Percentiles rank a stretch among this genome's conserved stretches.
Conservation (phyloP, 2,888 invertebrate genomes). For the Corbicula japonica region DNA sequence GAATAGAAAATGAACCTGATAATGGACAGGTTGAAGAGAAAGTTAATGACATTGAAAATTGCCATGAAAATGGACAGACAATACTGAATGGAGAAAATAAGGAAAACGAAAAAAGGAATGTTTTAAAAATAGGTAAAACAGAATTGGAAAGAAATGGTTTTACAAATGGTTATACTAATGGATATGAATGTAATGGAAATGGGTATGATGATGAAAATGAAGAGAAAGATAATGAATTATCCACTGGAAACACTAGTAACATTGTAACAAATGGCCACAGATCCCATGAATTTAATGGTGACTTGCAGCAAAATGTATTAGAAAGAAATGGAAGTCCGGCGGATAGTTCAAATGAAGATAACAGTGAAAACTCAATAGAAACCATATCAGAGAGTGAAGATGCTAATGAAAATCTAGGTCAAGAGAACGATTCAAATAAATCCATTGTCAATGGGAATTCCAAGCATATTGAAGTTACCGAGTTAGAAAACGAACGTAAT, state of each 20-base stretch:
- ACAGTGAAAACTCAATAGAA: constrained; percentile 61
- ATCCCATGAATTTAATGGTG: constrained; percentile 42
- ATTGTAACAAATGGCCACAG: constrained; percentile 32
- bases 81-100: constrained; percentile 14
- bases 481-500: constrained; percentile 4
- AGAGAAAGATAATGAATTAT: constrained; percentile 21
- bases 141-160: too few species aligned
- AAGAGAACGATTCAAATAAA: constrained; percentile 28
- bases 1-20: background rate
- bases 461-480: constrained; percentile 33
- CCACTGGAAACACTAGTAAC: constrained; percentile 1
- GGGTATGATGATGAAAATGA: constrained; percentile 29
- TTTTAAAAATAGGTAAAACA: too few species aligned
- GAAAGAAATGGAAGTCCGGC: constrained; percentile 29
- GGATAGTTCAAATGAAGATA: constrained; percentile 40
- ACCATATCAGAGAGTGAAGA: constrained; percentile 60
- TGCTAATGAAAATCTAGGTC: constrained; percentile 20
- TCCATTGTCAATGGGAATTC: constrained; percentile 27
- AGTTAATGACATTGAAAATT: constrained; percentile 17
- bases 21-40: constrained; percentile 35
- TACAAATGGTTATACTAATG: too few species aligned
- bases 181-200: constrained; percentile 29
- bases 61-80: constrained; percentile 26
- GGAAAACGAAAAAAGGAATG: constrained; percentile 32
- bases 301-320: constrained; percentile 33